phyloP scores from a whole-genome alignment of 2,888 invertebrate species.

The Drosophila pseudotakahashii region DNA sequence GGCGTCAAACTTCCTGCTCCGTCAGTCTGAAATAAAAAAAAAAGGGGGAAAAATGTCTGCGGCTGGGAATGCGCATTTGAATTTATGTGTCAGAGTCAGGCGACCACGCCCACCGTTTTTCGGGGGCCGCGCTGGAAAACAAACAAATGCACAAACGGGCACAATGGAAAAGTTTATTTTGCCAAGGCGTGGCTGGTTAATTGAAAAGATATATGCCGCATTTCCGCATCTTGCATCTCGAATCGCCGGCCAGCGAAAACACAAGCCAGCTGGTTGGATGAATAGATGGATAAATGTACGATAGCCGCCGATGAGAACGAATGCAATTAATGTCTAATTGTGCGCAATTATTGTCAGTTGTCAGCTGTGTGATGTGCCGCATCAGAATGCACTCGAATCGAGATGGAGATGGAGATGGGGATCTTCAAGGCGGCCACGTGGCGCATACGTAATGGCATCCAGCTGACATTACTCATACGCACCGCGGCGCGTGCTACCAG shows the following conservation, averaged over 20 bases:
- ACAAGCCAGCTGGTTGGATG: conserved; percentile 44
- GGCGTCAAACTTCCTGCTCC: conserved; percentile 34
- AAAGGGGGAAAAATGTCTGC: neutral
- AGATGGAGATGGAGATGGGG: neutral
- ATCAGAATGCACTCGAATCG: conserved; percentile 28
- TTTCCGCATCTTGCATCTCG: conserved; percentile 65
- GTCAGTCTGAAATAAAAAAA: conserved; percentile 20
- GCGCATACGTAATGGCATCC: conserved; percentile 63
- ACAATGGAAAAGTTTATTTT: conserved; percentile 58
- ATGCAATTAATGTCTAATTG: conserved; percentile 78
- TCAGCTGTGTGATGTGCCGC: conserved; percentile 41
- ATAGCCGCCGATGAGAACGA: conserved; percentile 56
- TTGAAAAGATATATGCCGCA: conserved; percentile 58
- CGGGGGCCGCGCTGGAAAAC: conserved; percentile 18
- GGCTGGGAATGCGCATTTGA: conserved; percentile 37
- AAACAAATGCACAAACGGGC: conserved; percentile 28
- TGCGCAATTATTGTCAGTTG: conserved; percentile 68
- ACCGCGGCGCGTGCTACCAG: conserved; percentile 39
- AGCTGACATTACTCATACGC: conserved; percentile 68
- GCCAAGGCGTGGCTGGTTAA: conserved; percentile 54
- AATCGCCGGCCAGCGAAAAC: conserved; percentile 30
- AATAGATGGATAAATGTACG: conserved; percentile 47
- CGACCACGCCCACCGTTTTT: conserved; percentile 31
- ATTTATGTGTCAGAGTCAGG: conserved; percentile 37
- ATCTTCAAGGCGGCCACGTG: conserved; percentile 58